Conservation (phyloP, 2,888 invertebrate genomes). For the Nesidiocoris tenuis region DNA sequence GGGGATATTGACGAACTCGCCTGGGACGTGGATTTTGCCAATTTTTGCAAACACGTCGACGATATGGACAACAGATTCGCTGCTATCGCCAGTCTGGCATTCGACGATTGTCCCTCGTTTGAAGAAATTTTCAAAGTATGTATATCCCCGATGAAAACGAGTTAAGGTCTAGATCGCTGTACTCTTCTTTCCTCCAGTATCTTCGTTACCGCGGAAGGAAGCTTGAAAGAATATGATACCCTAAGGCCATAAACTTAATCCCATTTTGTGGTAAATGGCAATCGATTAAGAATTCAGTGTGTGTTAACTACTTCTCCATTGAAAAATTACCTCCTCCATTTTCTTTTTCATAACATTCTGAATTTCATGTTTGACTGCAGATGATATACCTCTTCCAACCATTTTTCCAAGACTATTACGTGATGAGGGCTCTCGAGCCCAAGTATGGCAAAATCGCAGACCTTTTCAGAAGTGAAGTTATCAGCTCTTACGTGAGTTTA, state of each 20-base stretch:
- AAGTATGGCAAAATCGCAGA: constrained; percentile 65
- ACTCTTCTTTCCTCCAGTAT: too few species aligned
- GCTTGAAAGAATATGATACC: too few species aligned
- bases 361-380: constrained; percentile 55
- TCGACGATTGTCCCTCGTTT: constrained; percentile 74
- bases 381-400: constrained; percentile 72
- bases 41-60: constrained; percentile 61
- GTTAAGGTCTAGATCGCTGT: too few species aligned
- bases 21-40: constrained; percentile 66
- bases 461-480: constrained; percentile 27
- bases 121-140: constrained; percentile 64
- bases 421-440: constrained; percentile 68
- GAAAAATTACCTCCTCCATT: too few species aligned
- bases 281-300: too few species aligned
- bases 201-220: too few species aligned
- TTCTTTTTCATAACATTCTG: background rate
- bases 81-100: constrained; percentile 74
- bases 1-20: constrained; percentile 67
- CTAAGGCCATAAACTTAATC: too few species aligned
- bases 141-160: background rate
- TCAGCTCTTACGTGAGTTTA: constrained; percentile 29
- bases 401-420: constrained; percentile 71
- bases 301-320: too few species aligned
- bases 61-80: constrained; percentile 78
- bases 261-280: too few species aligned